Evolutionary conservation across 1,140 invertebrate species (phyloP).

Genomic region (Sweltsa coloradensis): DNA sequence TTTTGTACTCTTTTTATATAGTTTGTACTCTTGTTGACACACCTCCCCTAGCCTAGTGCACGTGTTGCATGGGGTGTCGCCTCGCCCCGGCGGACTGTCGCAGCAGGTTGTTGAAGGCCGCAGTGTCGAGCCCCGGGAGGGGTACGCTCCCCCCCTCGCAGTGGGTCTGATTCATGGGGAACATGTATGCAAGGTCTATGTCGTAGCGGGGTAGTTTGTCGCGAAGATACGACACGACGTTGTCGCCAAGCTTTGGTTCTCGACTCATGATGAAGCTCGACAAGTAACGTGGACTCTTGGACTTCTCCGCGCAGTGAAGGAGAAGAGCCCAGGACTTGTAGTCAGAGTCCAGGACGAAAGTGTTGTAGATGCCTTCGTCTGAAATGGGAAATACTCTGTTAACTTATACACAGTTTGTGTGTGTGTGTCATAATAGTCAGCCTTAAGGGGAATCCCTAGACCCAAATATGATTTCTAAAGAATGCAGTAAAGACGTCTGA

Average conservation of each 20-base stretch:
- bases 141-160: constrained; percentile 27
- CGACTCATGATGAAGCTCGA: constrained; percentile 73
- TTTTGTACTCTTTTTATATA: too few species aligned
- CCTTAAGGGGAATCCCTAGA: too few species aligned
- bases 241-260: constrained; percentile 38
- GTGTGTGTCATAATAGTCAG: background rate
- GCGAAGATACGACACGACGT: constrained; percentile 43
- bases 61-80: background rate
- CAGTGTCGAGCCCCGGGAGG: background rate
- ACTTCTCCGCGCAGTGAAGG: constrained; percentile 75
- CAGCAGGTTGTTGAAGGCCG: background rate
- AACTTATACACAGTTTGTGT: too few species aligned
- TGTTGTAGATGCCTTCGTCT: constrained; percentile 84
- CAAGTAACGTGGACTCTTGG: constrained; percentile 61
- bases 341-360: constrained; percentile 72
- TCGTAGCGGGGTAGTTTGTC: constrained; percentile 48
- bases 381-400: constrained; percentile 23
- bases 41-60: background rate
- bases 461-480: too few species aligned
- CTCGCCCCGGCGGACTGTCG: background rate
- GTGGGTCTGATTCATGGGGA: constrained; percentile 59
- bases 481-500: too few species aligned
- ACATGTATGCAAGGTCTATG: constrained; percentile 70
- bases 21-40: too few species aligned
- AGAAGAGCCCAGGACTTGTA: constrained; percentile 63